These are phyloP conservation scores for Hecatera dysodea DNA, from an alignment of 2,888 invertebrate genomes.

Conservation along the genomic window DNA sequence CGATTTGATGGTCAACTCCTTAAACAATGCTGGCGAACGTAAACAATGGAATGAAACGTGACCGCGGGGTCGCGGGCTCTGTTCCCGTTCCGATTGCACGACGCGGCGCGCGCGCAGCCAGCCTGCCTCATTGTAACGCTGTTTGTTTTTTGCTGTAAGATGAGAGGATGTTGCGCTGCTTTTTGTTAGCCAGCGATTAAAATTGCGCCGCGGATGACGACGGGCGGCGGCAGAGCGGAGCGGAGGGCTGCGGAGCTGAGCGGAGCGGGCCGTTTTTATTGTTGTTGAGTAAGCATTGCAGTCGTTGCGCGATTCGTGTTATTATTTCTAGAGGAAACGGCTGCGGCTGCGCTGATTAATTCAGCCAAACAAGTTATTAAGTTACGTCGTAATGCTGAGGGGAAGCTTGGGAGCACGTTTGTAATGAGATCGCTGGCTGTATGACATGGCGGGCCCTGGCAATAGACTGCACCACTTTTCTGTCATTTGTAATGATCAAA, in stretches of 20 bases:
- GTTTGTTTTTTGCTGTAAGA: conserved; percentile 65
- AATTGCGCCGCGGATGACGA: conserved; percentile 54
- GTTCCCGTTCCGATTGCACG: conserved; percentile 70
- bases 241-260: not conserved
- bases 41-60: conserved; percentile 80
- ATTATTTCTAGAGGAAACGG: conserved; percentile 61
- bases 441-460: not conserved
- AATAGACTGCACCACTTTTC: not conserved
- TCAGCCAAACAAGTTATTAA: conserved; percentile 46
- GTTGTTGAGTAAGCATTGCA: conserved; percentile 41
- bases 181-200: conserved; percentile 64
- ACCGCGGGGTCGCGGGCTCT: conserved; percentile 70
- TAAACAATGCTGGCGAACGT: conserved; percentile 67
- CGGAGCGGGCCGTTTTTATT: conserved; percentile 51
- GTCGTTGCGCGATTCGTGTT: conserved; percentile 43
- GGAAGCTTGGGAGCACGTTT: conserved; percentile 8
- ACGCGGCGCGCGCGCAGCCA: conserved; percentile 59
- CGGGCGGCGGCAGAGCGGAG: conserved; percentile 15
- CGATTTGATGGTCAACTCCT: conserved; percentile 68
- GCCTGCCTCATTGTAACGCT: conserved; percentile 59
- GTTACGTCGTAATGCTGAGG: conserved; percentile 31
- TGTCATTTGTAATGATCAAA: not conserved
- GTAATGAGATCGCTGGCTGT: conserved; percentile 1
- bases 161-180: conserved; percentile 67
- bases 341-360: conserved; percentile 46